These are phyloP conservation scores for Parnassius mnemosyne DNA, from an alignment of 2,888 invertebrate species.

Conservation along the genomic window DNA sequence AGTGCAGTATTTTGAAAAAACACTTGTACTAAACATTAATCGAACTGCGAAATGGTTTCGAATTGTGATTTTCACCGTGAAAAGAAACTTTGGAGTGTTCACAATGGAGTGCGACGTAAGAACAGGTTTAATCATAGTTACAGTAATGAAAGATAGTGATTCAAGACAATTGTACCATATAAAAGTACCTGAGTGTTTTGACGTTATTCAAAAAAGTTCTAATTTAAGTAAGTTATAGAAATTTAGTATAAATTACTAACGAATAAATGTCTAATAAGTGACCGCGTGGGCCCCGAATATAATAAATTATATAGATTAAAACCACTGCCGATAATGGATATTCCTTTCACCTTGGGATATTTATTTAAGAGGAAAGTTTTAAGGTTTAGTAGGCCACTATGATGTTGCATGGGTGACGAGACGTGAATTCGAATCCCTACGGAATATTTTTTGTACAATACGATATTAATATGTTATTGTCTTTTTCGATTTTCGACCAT, in stretches of 20 bases:
- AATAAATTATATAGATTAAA: too few relatives aligned
- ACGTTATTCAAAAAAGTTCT: background rate
- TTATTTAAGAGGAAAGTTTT: too few relatives aligned
- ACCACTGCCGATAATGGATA: too few relatives aligned
- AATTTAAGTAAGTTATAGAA: background rate
- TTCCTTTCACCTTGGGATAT: too few relatives aligned
- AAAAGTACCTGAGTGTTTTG: conserved; percentile 11
- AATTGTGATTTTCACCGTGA: conserved; percentile 41
- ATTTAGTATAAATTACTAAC: background rate
- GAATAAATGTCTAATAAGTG: background rate
- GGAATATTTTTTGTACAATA: too few relatives aligned
- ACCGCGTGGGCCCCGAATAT: too few relatives aligned
- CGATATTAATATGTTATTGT: too few relatives aligned
- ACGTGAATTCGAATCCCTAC: too few relatives aligned
- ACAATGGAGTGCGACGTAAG: conserved; percentile 51
- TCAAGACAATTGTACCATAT: conserved; percentile 12
- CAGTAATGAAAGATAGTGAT: conserved; percentile 12
- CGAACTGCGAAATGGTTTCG: conserved; percentile 47
- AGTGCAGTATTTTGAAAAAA: conserved; percentile 43
- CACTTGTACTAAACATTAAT: conserved; percentile 39
- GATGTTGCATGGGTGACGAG: too few relatives aligned
- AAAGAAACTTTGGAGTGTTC: conserved; percentile 40
- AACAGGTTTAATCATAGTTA: conserved; percentile 37
- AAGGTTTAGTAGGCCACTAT: too few relatives aligned
- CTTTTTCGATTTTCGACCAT: too few relatives aligned